phyloP scores from a whole-genome alignment of 37 sponge, comb jelly and placozoan genomes.

The Chondrosia reniformis region DNA sequence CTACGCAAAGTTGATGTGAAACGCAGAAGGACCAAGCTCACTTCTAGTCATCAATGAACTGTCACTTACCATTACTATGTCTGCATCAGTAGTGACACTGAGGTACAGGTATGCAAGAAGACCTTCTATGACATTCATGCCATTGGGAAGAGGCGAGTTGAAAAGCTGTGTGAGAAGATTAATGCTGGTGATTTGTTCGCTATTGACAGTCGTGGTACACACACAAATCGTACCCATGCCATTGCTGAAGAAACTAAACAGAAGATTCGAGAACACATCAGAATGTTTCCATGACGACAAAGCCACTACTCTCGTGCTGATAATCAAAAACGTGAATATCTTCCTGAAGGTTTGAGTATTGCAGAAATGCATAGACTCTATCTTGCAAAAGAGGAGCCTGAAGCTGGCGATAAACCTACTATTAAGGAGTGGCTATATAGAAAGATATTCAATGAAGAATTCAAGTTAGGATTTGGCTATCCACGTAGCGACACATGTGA shows the following conservation, averaged over 20 bases:
- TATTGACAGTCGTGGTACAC: slow-evolving; percentile 27
- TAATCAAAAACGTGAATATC: slow-evolving; percentile 23
- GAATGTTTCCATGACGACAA: slow-evolving; percentile 22
- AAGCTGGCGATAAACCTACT: not conserved
- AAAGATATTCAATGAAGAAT: slow-evolving; percentile 49
- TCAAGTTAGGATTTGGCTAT: slow-evolving; percentile 45
- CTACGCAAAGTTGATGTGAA: too few relatives aligned
- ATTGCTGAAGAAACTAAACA: slow-evolving; percentile 5
- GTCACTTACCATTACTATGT: too few relatives aligned
- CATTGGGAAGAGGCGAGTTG: slow-evolving; percentile 27
- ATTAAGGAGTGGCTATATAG: slow-evolving; percentile 50
- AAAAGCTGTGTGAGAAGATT: slow-evolving; percentile 3
- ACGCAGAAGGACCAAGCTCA: too few relatives aligned
- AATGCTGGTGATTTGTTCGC: slow-evolving; percentile 11
- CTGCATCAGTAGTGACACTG: not conserved
- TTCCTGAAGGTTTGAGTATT: slow-evolving; percentile 12
- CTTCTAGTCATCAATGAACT: too few relatives aligned
- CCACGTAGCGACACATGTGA: slow-evolving; percentile 50
- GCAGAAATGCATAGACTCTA: slow-evolving; percentile 33
- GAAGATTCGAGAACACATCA: slow-evolving; percentile 32
- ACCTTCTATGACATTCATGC: slow-evolving; percentile 26
- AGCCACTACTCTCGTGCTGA: slow-evolving; percentile 42
- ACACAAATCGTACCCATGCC: not conserved
- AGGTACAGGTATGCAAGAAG: not conserved
- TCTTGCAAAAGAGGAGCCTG: slow-evolving; percentile 30